A percentile compares a stretch with the other conserved stretches of the same genome.
phyloP scores from a whole-genome alignment of 1,140 invertebrate genomes.

The Heterodera schachtii region DNA sequence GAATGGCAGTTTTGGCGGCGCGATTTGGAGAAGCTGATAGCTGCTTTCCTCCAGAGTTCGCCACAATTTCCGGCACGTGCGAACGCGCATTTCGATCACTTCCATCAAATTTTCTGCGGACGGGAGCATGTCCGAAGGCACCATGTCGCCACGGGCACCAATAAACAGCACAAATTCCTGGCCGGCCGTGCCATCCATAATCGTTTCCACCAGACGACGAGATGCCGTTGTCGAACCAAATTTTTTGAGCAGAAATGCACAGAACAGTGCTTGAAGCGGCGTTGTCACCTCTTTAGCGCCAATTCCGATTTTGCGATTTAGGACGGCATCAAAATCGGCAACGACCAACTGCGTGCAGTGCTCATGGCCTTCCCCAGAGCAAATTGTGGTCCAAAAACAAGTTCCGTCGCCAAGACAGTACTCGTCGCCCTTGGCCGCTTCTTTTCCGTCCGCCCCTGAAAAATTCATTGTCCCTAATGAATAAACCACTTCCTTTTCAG shows the following conservation, averaged over 20 bases:
- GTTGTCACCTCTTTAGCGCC: neutral
- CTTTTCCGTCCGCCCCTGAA: neutral
- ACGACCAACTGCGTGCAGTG: neutral
- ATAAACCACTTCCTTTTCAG: neutral
- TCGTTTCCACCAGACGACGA: neutral
- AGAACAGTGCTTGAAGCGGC: neutral
- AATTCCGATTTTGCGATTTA: neutral
- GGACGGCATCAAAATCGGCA: neutral
- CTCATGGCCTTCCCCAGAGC: too few relatives aligned
- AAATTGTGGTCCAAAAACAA: neutral
- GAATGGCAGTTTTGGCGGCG: neutral
- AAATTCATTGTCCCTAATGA: neutral
- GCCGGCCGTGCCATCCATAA: neutral
- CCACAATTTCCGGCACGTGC: neutral
- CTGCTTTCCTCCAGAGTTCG: neutral
- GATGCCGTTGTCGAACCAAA: neutral
- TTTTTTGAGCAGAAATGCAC: neutral
- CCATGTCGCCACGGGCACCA: conserved; percentile 1
- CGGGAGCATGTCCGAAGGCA: neutral
- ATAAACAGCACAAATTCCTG: neutral
- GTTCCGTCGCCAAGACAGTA: neutral
- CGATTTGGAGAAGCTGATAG: neutral
- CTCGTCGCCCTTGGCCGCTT: neutral
- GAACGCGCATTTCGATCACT: neutral
- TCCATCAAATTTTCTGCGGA: neutral